Evolutionary conservation across 1,140 invertebrate species (phyloP).

Genomic region (Rhynchophorus ferrugineus): DNA sequence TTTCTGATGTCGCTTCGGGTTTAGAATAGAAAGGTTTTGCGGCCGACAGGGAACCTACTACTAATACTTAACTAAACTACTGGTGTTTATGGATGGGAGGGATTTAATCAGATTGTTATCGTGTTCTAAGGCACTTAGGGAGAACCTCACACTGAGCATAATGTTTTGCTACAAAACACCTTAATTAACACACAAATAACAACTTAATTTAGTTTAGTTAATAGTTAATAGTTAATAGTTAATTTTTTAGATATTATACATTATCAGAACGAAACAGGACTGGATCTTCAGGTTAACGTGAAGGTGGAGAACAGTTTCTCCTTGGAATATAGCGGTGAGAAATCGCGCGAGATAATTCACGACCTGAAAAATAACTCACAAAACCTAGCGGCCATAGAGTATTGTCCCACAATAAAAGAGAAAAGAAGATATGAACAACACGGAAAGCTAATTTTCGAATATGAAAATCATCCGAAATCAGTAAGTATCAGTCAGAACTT

Average conservation of each 20-base stretch:
- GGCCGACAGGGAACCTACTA: too few relatives aligned
- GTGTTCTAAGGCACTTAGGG: too few relatives aligned
- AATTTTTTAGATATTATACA: slow-evolving; percentile 7
- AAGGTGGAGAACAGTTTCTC: slow-evolving; percentile 6
- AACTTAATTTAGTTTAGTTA: too few relatives aligned
- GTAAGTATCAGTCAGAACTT: slow-evolving; percentile 17
- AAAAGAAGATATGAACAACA: slow-evolving; percentile 17
- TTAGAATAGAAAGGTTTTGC: too few relatives aligned
- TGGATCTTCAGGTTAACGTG: slow-evolving; percentile 5
- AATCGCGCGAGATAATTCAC: not conserved
- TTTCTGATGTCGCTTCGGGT: too few relatives aligned
- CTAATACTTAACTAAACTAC: too few relatives aligned
- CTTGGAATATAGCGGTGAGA: not conserved
- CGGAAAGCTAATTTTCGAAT: slow-evolving; percentile 23
- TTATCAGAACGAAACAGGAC: slow-evolving; percentile 9
- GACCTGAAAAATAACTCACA: not conserved
- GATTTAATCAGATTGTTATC: too few relatives aligned
- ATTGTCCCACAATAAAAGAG: slow-evolving; percentile 20
- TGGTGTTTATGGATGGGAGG: too few relatives aligned
- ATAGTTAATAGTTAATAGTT: not conserved
- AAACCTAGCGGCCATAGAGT: slow-evolving; percentile 14
- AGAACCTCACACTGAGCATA: too few relatives aligned
- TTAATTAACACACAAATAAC: too few relatives aligned
- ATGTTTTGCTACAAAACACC: too few relatives aligned
- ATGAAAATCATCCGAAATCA: slow-evolving; percentile 27